Base-by-base conservation (phyloP, 2,797 vertebrate genomes). In the Apogon talboti region DNA sequence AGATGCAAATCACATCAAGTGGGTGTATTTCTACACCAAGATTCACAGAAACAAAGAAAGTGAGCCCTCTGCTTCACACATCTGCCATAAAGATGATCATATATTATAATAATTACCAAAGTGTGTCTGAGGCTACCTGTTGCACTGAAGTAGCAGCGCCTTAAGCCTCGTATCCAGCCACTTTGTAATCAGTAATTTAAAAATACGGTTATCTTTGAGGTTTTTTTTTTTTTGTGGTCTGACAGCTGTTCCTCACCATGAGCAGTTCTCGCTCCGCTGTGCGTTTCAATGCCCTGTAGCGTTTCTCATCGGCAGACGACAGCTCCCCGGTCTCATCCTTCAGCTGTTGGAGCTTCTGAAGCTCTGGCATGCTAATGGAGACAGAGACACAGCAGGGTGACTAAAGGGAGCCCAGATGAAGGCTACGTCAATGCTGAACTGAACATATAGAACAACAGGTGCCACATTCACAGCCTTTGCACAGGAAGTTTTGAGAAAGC, bases 311-410 rank as follows among this genome's bases (percentile, higher is more conserved):
- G 0, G 98, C 97, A 0, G 98, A 99, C 0, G 98, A 99, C 74
- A 99, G 93, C 45, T 99, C 98, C 18, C 98, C 98, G 0, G 98
- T 99, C 85, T 99, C 98, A 16, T 99, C 98, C 87, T 99, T 99
- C 64, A 99, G 92, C 89, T 99, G 98, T 85, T 99, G 98, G n/a
- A 99, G 92, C 55, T 99, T 99, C 91, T 99, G 98, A 28, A 99
- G 95, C 85, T 99, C 98, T 0, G 98, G 98, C 97, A 99, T 99
- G 74, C 98, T 99, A 78, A 0, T 51, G 21, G 19, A 78, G n/a
- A 77, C n/a, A 78, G 45, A 53, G 18, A 41, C 14, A n/a, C 40
- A 52, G 41, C 14, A n/a, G 24, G 16, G 16, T 65, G 28, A 62
- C 16, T 5, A 24, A 33, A 59, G 15, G 48, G 11, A 66, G 47